These are phyloP conservation scores for Celastrina argiolus DNA, from an alignment of 2,888 invertebrate genomes.

Conservation along the genomic window DNA sequence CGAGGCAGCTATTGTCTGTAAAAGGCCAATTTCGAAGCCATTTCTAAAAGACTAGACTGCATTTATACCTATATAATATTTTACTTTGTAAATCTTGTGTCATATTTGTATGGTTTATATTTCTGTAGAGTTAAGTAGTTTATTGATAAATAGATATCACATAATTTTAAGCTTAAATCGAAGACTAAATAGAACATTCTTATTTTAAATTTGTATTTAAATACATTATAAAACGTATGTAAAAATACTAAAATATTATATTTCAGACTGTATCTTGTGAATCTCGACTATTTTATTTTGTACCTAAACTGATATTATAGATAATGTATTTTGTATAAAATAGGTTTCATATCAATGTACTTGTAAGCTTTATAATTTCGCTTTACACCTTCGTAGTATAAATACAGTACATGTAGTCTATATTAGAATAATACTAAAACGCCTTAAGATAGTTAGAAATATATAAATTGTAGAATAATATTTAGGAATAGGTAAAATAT, in stretches of 20 bases:
- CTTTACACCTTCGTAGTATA: constrained; percentile 25
- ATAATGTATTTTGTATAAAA: constrained; percentile 23
- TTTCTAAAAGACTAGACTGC: constrained; percentile 51
- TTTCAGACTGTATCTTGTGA: background rate
- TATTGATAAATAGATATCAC: background rate
- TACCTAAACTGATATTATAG: constrained; percentile 16
- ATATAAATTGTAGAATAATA: background rate
- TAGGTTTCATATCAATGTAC: constrained; percentile 45
- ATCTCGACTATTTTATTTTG: background rate
- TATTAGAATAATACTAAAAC: background rate
- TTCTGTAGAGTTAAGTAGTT: background rate
- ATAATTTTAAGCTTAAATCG: background rate
- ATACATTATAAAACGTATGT: background rate
- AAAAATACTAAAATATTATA: background rate
- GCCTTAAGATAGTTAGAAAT: constrained; percentile 18
- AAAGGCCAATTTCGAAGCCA: constrained; percentile 40
- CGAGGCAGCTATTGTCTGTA: background rate
- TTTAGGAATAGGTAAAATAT: background rate
- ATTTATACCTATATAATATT: constrained; percentile 45
- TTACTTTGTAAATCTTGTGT: constrained; percentile 54
- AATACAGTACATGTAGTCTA: constrained; percentile 4
- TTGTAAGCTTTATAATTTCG: constrained; percentile 33
- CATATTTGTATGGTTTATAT: constrained; percentile 42
- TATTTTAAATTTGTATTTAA: background rate
- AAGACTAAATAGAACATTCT: too few species aligned